Evolutionary conservation across 2,113 vertebrate species (phyloP).

Genomic region (Podocnemis expansa): DNA sequence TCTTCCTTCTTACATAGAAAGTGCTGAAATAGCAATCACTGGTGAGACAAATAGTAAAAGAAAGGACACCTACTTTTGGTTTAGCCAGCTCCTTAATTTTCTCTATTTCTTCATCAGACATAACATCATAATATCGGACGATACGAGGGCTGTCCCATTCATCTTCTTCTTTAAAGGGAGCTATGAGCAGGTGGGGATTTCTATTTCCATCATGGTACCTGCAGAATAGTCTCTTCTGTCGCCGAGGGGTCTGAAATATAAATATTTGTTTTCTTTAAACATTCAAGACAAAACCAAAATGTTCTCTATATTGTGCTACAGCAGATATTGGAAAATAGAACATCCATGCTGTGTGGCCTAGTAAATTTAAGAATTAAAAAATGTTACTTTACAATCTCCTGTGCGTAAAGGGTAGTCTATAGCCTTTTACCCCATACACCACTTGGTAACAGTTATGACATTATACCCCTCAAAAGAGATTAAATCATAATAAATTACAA

Average conservation of each 20-base stretch:
- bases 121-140: slow-evolving; percentile 88
- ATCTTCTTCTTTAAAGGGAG: slow-evolving; percentile 93
- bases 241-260: slow-evolving; percentile 81
- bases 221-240: slow-evolving; percentile 90
- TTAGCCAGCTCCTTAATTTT: slow-evolving; percentile 95
- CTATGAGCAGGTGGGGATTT: slow-evolving; percentile 89
- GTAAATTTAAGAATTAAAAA: not conserved
- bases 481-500: not conserved
- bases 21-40: not conserved
- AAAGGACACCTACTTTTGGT: slow-evolving; percentile 85
- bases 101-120: slow-evolving; percentile 89
- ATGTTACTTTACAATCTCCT: not conserved
- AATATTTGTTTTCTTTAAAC: not conserved
- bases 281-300: not conserved
- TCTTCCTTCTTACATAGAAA: not conserved
- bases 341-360: not conserved
- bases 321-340: not conserved
- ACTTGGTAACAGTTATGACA: not conserved
- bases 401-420: not conserved
- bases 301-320: not conserved
- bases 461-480: not conserved
- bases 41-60: not conserved
- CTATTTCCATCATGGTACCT: slow-evolving; percentile 88
- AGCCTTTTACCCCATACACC: not conserved
- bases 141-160: slow-evolving; percentile 97